Evolutionary conservation across 23 tunicate genomes (phyloP).

Genomic region (Trididemnum miniatum): DNA sequence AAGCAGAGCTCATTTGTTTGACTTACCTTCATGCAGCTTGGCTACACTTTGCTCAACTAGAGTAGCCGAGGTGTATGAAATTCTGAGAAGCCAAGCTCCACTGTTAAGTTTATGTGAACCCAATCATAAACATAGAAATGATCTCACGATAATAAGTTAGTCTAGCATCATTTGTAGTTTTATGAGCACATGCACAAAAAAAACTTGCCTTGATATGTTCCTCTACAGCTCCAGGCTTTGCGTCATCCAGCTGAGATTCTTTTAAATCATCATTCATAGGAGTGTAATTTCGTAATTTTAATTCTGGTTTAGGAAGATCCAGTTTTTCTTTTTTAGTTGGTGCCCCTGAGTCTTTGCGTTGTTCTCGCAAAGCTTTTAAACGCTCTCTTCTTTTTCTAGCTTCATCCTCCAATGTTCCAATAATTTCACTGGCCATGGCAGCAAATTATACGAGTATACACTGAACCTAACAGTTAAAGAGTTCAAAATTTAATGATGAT

Average conservation of each 20-base stretch:
- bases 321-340: slow-evolving; percentile 43
- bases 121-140: no score
- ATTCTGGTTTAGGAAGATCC: slow-evolving; percentile 64
- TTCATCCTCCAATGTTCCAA: slow-evolving; percentile 76
- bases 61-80: no score
- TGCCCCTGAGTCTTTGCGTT: slow-evolving; percentile 30
- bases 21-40: no score
- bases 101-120: no score
- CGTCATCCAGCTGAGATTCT: slow-evolving; percentile 17
- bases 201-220: slow-evolving; percentile 50
- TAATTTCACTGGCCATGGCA: slow-evolving; percentile 44
- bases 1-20: no score
- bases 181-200: neutral
- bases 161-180: no score
- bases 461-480: no score
- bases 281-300: slow-evolving; percentile 73
- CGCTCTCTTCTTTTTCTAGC: slow-evolving; percentile 80
- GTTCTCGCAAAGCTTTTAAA: slow-evolving; percentile 68
- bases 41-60: no score
- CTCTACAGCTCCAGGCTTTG: slow-evolving; percentile 70
- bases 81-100: no score
- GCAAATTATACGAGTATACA: no score
- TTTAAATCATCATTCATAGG: slow-evolving; percentile 61
- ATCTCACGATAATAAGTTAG: no score
- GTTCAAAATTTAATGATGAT: no score